Evolutionary conservation across 2,888 invertebrate genomes (phyloP), one percentile per base, ranked within the genome.

Genomic region (Sminthurides aquaticus): DNA sequence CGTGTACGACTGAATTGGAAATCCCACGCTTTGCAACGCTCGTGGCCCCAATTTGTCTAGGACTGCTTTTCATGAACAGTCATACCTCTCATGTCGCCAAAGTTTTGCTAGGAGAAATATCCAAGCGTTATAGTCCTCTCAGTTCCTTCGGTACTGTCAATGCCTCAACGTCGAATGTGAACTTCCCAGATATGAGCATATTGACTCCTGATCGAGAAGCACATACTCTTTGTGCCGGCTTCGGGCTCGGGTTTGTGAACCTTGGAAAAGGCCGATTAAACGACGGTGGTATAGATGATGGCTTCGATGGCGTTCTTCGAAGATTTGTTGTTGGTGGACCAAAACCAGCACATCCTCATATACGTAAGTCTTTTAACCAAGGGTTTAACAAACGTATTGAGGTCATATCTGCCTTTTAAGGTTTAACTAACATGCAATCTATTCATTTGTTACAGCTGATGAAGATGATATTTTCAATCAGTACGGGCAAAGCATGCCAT

Each of bases 271-370:
- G 69, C 11, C 63, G 70, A 28, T 57, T 69, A 24, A 68, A 66
- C 5, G 65, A 67, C 26, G 66, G 68, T 3, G 54, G 69, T 20
- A 66, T 70, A 28, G 74, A 74, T 59, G 74, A 74, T 62, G 72
- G 72, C 5, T 67, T 74, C 60, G 74, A 74, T 66, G 74, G 74
- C 0, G 72, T 74, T n/a, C 65, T 74, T 8, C 65, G 74, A n/a
- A 56, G 74, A 25, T 74, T 73, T 67, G 74, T 74, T 25, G 74
- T 74, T 56, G 74, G 74, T 8, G 74, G 74, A 2, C 74, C 74
- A 18, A 74, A 74, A 65, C 74, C 74, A 28, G 60, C 70, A 2
- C 60, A 69, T 11, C 61, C 43, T 27, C 55, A 65, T 49, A 64
- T 63, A 56, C 62, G 71, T 59, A 55, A 49, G 26, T 3, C n/a